Evolutionary conservation across 2,888 invertebrate genomes (phyloP).

Genomic region (Papilio protenor): DNA sequence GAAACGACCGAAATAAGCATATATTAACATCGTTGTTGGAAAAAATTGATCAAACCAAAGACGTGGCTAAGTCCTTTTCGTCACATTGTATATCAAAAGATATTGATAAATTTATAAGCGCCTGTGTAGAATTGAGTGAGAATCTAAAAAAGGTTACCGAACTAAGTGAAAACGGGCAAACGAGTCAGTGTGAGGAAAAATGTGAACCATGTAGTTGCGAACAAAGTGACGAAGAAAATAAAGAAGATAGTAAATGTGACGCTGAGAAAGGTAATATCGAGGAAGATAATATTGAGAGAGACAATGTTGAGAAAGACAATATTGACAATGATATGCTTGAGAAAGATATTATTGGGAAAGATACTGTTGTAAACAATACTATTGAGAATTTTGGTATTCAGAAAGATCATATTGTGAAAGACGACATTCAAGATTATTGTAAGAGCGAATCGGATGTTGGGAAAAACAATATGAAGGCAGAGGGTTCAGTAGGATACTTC

Average conservation of each 20-base stretch:
- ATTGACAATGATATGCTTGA: not conserved
- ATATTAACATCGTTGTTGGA: constrained; percentile 16
- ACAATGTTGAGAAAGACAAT: not conserved
- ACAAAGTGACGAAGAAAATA: not conserved
- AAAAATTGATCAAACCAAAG: constrained; percentile 29
- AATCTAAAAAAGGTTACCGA: constrained; percentile 46
- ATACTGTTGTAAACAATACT: not conserved
- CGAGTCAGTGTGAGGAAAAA: constrained; percentile 18
- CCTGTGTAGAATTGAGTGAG: constrained; percentile 50
- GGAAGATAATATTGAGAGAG: not conserved
- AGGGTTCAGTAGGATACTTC: constrained; percentile 53
- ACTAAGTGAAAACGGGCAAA: constrained; percentile 28
- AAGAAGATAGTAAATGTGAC: not conserved
- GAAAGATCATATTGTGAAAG: not conserved
- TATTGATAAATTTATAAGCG: constrained; percentile 51
- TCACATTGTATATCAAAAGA: constrained; percentile 51
- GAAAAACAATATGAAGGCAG: constrained; percentile 25
- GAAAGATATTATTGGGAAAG: not conserved
- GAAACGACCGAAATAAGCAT: constrained; percentile 19
- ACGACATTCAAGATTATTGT: not conserved
- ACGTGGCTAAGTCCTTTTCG: constrained; percentile 45
- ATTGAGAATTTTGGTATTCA: not conserved
- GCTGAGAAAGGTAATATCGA: not conserved
- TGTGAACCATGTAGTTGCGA: not conserved
- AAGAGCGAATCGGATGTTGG: not conserved